Conservation (phyloP, 2,797 vertebrate species). For the Ptychobarbus kaznakovi region DNA sequence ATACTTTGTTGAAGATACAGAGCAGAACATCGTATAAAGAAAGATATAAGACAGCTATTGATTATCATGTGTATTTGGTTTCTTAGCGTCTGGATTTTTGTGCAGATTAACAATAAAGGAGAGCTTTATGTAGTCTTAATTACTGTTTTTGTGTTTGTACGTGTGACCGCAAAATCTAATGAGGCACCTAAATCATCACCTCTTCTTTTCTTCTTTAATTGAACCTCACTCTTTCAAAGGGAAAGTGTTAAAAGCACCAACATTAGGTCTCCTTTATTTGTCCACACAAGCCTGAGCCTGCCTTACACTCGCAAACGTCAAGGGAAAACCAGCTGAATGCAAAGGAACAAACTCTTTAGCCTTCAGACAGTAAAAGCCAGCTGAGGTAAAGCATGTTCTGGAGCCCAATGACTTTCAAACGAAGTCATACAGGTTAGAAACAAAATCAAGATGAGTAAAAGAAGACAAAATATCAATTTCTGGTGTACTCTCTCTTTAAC, state of each 20-base stretch:
- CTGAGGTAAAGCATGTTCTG: not conserved
- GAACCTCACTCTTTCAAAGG: conserved; percentile 29
- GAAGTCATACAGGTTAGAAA: not conserved
- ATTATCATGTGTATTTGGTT: too few relatives aligned
- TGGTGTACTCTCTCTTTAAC: not conserved
- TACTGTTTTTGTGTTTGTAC: conserved; percentile 6
- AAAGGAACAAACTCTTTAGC: conserved; percentile 20
- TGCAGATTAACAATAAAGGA: too few relatives aligned
- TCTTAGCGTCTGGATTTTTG: too few relatives aligned
- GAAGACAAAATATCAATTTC: not conserved
- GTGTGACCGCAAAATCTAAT: conserved; percentile 15
- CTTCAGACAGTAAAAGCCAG: conserved; percentile 8
- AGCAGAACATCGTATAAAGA: not conserved
- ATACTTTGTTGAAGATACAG: not conserved
- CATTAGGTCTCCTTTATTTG: conserved; percentile 27
- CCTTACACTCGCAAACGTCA: not conserved
- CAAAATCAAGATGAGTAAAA: not conserved
- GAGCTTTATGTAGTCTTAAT: too few relatives aligned
- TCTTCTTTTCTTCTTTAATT: conserved; percentile 31
- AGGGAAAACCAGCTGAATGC: conserved; percentile 7
- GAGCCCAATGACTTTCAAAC: not conserved
- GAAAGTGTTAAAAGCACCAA: conserved; percentile 14
- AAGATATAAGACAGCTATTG: not conserved
- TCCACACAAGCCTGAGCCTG: conserved; percentile 18
- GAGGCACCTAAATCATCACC: conserved; percentile 28